Base-by-base conservation (phyloP, 1,140 invertebrate genomes). In the Popillia japonica region DNA sequence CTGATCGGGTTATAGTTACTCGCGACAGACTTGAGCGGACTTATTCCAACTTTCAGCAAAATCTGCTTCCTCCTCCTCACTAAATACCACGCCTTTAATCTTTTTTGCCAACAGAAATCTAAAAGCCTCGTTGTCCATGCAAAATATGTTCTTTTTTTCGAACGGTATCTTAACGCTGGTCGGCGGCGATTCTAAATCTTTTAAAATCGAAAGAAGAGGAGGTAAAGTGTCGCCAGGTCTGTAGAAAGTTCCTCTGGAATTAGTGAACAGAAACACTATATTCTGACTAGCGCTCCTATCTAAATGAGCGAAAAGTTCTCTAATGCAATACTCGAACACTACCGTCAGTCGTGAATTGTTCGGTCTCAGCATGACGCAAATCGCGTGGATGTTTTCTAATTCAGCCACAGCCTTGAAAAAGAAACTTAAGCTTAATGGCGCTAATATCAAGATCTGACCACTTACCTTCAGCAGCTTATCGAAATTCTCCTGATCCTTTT, bases 91-190 rank as follows among this genome's bases (percentile, higher is more conserved):
- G 11, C 75, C 77, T 9, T 82, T 72, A 64, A 81, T 80, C 6
- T 78, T 55, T 14, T 79, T 83, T 9, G 81, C 82, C 72, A 85
- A 55, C 22, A 68, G 9, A 78, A 76, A 82, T 41, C 80, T 78
- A 61, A 85, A 85, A 1, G 80, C 79, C 72, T 84, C 84, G 75
- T 85, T 85, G 27, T 85, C 84, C 42, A 85, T 83, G 73, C 80
- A 85, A 76, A 85, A 85, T 7, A 48, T 27, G n/a, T 80, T 81
- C 20, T 84, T 81, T 8, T 81, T 72, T 20, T 81, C 77, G 11
- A 81, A 77, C 4, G 78, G 80, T 42, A 84, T 83, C 17, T 79
- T 78, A 11, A 81, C 79, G 17, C 80, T 72, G 4, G 80, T 79
- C 23, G 80, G 80, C 75, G 80, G 80, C 20, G 75, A 77, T 41